Base-by-base conservation (phyloP, 2,113 vertebrate species). In the Phyllostomus hastatus region DNA sequence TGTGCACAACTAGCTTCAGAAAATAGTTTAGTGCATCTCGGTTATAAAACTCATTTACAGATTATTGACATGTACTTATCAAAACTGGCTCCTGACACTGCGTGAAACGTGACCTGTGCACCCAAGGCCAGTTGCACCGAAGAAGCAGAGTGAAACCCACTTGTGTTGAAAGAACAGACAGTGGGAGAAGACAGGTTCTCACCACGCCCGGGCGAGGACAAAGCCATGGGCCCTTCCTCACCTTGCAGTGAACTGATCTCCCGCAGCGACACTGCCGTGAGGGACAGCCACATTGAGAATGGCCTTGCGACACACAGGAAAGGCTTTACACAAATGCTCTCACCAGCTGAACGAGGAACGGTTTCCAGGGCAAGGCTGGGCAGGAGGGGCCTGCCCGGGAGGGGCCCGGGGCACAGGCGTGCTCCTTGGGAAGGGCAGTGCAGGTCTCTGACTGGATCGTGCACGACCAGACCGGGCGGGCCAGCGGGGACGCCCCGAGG, bases 11-110 rank as follows among this genome's bases (percentile, higher is more conserved):
- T 94, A 7, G 85, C 67, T 91, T 92, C 69, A 82, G 89, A 97
- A 97, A 97, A 97, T 78, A 97, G 87, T 94, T 97, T 86, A 94
- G 95, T 95, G 95, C 66, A 92, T 61, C 85, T 75, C 73, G 66
- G 52, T 75, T 97, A 96, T 43, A 95, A 97, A 96, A 96, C 52
- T 93, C 88, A 96, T 95, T 96, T 96, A 96, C 85, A 96, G 88
- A 17, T 81, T 84, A 97, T 94, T 96, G 92, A 96, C 88, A 97
- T 43, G 64, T 76, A 75, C 38, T 91, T 95, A 81, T 64, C 95
- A 79, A 94, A 91, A 94, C 83, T 19, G 83, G 57, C 93, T 96
- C 88, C 91, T 70, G 88, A 26, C 88, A 88, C 85, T 54, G 81
- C 81, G 88, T 16, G 33, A 81, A 84, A 90, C 50, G 67, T 38